Base-by-base conservation (phyloP, 2,888 invertebrate genomes). In the Pheosia tremula region DNA sequence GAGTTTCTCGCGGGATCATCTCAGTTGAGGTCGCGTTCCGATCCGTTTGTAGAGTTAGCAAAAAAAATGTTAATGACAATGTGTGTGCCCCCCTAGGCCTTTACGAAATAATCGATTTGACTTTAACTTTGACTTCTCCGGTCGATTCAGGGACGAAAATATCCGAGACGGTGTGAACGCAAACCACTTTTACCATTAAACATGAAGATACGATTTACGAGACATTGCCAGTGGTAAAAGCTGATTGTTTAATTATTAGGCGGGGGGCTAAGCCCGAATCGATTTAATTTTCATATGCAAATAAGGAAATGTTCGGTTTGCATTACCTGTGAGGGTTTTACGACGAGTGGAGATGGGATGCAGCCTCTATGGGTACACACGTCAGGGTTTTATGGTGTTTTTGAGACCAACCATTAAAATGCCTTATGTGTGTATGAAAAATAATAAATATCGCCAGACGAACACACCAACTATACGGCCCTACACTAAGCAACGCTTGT, bases 191-290 rank as follows among this genome's bases (percentile, higher is more conserved):
- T 67, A 71, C 71, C 24, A 24, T 75, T 76, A 76, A 76, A 72
- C 63, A 61, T 60, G 64, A 74, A 76, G 78, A 79, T 80, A 70
- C 81, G 84, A 87, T 88, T 88, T 88, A 88, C 76, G 86, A 83
- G 77, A 79, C 82, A 81, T 71, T 60, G 72, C 79, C 75, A 80
- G 78, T 78, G 77, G 79, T 78, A 77, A 78, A 78, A 78, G 76
- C 77, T 77, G 84, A 84, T 83, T 83, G 82, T 88, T 84, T 87
- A 87, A 88, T 88, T 86, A 87, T 79, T 65, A 69, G 69, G 67
- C 62, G 71, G 73, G 72, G 78, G 83, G 84, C 80, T 80, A 79
- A 78, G 74, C 69, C 68, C 63, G 74, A 74, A 77, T 68, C 67
- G 74, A 79, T 81, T 83, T 69, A 74, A 79, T 81, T 80, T 76